phyloP scores from a whole-genome alignment of 2,888 invertebrate genomes.

The Hoplodrina ambigua region DNA sequence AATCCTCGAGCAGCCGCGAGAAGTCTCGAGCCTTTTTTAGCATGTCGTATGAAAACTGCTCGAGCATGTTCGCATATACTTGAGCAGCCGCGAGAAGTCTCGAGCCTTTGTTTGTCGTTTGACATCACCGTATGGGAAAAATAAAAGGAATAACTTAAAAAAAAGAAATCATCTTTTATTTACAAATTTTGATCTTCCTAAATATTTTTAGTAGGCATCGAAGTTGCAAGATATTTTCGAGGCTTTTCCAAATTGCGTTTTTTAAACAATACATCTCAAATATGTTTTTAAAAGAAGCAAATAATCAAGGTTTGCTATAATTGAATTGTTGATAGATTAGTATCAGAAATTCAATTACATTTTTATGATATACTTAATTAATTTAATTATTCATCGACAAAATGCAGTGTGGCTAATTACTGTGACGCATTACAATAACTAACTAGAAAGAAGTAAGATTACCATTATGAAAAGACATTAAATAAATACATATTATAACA shows the following conservation, averaged over 20 bases:
- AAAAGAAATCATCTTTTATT: slow-evolving; percentile 44
- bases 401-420: neutral
- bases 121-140: too few species aligned
- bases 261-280: neutral
- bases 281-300: neutral
- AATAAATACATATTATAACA: too few species aligned
- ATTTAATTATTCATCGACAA: neutral
- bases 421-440: neutral
- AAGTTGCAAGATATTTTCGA: slow-evolving; percentile 1
- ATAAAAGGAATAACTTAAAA: slow-evolving; percentile 4
- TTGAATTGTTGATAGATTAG: slow-evolving; percentile 11
- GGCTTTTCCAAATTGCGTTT: neutral
- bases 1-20: neutral
- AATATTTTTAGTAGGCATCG: slow-evolving; percentile 1
- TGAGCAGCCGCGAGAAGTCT: too few species aligned
- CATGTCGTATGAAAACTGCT: too few species aligned
- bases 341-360: slow-evolving; percentile 5
- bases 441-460: neutral
- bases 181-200: slow-evolving; percentile 34
- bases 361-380: neutral
- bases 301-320: neutral
- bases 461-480: too few species aligned
- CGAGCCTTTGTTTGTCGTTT: too few species aligned
- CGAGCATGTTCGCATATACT: too few species aligned
- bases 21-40: too few species aligned